These are phyloP conservation scores for Mesorhabditis spiculigera DNA, from an alignment of 2,888 invertebrate genomes.

Conservation along the genomic window DNA sequence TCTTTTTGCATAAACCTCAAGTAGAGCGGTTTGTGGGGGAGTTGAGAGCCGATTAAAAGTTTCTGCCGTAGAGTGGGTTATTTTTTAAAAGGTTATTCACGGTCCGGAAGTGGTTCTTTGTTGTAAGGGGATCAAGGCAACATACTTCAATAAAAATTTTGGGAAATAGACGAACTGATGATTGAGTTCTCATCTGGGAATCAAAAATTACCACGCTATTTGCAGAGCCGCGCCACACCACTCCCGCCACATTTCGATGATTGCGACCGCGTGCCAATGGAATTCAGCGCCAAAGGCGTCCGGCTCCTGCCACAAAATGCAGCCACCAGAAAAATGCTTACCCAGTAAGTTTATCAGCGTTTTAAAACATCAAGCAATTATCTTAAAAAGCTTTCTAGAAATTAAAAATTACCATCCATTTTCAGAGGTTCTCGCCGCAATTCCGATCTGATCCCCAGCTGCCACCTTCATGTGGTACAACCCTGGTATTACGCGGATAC, in stretches of 20 bases:
- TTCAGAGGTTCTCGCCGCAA: not conserved
- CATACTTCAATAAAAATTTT: too few relatives aligned
- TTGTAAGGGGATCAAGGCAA: too few relatives aligned
- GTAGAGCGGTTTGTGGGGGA: too few relatives aligned
- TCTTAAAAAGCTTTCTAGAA: not conserved
- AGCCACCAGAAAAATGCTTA: slow-evolving; percentile 15
- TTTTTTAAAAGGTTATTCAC: too few relatives aligned
- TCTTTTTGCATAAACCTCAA: too few relatives aligned
- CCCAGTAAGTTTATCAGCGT: slow-evolving; percentile 6
- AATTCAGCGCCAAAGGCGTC: slow-evolving; percentile 17
- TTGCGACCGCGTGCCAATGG: slow-evolving; percentile 32
- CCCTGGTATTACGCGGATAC: slow-evolving; percentile 34
- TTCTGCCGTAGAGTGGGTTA: too few relatives aligned
- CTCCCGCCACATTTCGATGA: slow-evolving; percentile 33
- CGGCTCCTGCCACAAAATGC: slow-evolving; percentile 21
- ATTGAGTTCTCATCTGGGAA: too few relatives aligned
- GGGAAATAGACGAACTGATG: too few relatives aligned
- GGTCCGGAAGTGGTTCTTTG: too few relatives aligned
- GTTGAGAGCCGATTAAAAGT: too few relatives aligned
- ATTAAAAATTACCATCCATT: not conserved
- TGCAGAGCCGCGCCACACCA: not conserved
- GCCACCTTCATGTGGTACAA: slow-evolving; percentile 26
- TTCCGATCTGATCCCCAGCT: not conserved
- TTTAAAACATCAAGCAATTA: not conserved
- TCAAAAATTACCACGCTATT: too few relatives aligned